A percentile compares a stretch with the other conserved stretches of the same genome.
Evolutionary conservation across 2,888 invertebrate species (phyloP).

Genomic region (Drosophila niveifrons): DNA sequence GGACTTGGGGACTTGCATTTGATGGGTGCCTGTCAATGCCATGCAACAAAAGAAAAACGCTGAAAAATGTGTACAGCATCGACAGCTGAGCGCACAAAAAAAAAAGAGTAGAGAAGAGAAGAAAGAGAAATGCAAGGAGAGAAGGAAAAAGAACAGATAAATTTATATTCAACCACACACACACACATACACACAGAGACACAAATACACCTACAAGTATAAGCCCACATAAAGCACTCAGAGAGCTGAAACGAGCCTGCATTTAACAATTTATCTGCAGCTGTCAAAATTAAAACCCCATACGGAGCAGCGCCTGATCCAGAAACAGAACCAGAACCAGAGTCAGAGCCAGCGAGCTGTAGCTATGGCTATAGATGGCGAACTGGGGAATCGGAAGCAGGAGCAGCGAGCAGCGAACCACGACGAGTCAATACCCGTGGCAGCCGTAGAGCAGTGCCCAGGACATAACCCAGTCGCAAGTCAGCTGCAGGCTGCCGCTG

Average conservation of each 20-base stretch:
- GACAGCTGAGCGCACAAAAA: constrained; percentile 63
- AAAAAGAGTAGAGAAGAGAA: constrained; percentile 1
- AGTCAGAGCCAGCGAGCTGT: constrained; percentile 38
- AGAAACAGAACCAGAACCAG: constrained; percentile 39
- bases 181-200: constrained; percentile 7
- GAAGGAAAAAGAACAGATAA: constrained; percentile 54
- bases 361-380: too few relatives aligned
- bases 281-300: constrained; percentile 85
- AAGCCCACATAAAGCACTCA: constrained; percentile 79
- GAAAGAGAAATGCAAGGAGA: constrained; percentile 11
- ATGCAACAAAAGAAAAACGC: constrained; percentile 71
- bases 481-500: constrained; percentile 72
- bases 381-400: constrained; percentile 13
- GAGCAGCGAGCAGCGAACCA: constrained; percentile 60
- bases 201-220: constrained; percentile 56
- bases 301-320: constrained; percentile 65
- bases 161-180: constrained; percentile 71
- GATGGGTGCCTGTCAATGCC: constrained; percentile 79
- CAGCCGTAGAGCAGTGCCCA: constrained; percentile 57
- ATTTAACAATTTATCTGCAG: constrained; percentile 85
- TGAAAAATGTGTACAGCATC: constrained; percentile 75
- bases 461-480: constrained; percentile 77
- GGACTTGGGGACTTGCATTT: constrained; percentile 61
- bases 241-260: constrained; percentile 71
- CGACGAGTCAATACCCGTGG: constrained; percentile 79